phyloP scores from a whole-genome alignment of 1,140 invertebrate genomes.

The Bombyx mori region DNA sequence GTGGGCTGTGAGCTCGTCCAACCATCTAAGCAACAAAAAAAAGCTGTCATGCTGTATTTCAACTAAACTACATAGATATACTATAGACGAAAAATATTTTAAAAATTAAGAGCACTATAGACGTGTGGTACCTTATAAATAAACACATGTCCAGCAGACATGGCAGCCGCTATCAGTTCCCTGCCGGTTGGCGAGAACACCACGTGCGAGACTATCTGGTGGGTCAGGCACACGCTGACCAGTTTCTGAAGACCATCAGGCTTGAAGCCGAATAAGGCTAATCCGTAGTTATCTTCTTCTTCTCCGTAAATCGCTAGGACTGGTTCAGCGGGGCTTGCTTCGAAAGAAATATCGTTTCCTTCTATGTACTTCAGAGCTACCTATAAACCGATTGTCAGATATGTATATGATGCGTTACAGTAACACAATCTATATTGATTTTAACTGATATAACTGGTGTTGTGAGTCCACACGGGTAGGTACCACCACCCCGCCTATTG shows the following conservation, averaged over 20 bases:
- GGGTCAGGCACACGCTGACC: conserved; percentile 47
- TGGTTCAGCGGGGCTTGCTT: conserved; percentile 52
- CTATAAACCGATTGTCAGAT: conserved; percentile 16
- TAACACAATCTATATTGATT: neutral
- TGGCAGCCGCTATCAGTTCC: conserved; percentile 46
- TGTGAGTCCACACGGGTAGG: too few relatives aligned
- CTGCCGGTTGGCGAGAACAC: conserved; percentile 49
- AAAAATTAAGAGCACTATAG: too few relatives aligned
- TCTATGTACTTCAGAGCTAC: conserved; percentile 33
- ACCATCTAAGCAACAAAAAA: too few relatives aligned
- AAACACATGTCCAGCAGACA: conserved; percentile 61
- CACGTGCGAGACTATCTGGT: conserved; percentile 52
- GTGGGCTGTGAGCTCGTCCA: too few relatives aligned
- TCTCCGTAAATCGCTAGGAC: conserved; percentile 45
- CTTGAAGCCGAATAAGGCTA: conserved; percentile 31
- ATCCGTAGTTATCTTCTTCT: conserved; percentile 37
- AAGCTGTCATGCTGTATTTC: too few relatives aligned
- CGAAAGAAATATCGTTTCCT: conserved; percentile 38
- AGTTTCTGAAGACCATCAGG: conserved; percentile 20
- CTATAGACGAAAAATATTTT: too few relatives aligned
- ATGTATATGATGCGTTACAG: neutral
- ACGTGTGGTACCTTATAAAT: conserved; percentile 40
- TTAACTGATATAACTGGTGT: too few relatives aligned
- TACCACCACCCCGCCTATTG: too few relatives aligned
- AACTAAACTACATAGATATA: too few relatives aligned